Evolutionary conservation across 2,888 invertebrate genomes (phyloP).

Genomic region (Suillia variegata): DNA sequence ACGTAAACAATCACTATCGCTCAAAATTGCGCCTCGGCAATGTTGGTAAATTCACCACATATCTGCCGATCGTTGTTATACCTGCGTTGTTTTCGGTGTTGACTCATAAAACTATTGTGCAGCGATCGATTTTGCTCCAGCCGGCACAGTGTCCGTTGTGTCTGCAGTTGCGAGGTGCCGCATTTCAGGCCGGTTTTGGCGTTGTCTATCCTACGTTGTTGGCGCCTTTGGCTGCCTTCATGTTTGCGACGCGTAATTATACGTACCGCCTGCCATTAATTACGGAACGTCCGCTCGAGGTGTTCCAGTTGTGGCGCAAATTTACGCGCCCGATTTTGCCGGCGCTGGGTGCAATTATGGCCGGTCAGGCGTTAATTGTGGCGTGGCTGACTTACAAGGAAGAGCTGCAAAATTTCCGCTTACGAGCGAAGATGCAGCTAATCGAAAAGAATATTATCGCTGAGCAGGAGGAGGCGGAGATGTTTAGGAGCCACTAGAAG

Average conservation of each 20-base stretch:
- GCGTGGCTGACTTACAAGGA: constrained; percentile 69
- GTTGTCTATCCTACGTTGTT: constrained; percentile 68
- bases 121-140: constrained; percentile 65
- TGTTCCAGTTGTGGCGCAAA: constrained; percentile 64
- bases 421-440: constrained; percentile 47
- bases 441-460: no score
- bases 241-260: constrained; percentile 68
- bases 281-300: constrained; percentile 64
- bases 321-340: constrained; percentile 65
- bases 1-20: constrained; percentile 70
- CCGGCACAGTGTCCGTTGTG: constrained; percentile 70
- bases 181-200: constrained; percentile 65
- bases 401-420: constrained; percentile 59
- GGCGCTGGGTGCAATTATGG: constrained; percentile 62
- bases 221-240: constrained; percentile 66
- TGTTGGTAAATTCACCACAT: constrained; percentile 67
- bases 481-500: no score
- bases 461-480: no score
- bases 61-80: constrained; percentile 67
- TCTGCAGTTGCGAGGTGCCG: constrained; percentile 66
- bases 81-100: constrained; percentile 66
- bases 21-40: constrained; percentile 66
- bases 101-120: constrained; percentile 66
- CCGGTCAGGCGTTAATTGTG: constrained; percentile 65
- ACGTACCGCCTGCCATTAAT: constrained; percentile 71